Evolutionary conservation across 64 coral and sea anemone species (phyloP), one percentile per base, ranked within the genome.

Genomic region (Stichodactyla mertensii): DNA sequence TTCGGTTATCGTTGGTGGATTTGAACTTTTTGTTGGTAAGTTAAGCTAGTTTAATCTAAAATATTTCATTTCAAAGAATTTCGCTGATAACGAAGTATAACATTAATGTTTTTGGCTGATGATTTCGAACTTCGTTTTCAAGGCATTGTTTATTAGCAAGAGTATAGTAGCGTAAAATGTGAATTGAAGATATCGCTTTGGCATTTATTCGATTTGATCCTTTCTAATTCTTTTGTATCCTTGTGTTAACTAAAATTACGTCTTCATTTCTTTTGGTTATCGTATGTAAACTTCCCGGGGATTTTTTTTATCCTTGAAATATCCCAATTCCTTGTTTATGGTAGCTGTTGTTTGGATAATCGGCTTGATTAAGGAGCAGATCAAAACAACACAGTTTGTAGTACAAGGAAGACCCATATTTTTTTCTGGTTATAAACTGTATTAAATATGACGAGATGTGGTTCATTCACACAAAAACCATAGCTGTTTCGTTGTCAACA

Each of bases 11-110:
- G 79, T 94, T 61, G 93, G 93, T n/a, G 93, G 89, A 82, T 94
- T 94, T 77, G 78, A 91, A 64, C 4, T 94, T 18, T 80, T 94
- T 88, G 78, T 94, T 28, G 93, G 93, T 94, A 70, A 62, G 60
- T 5, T 66, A 6, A 6, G 19, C 62, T n/a, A n/a, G 19, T n/a
- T 66, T 66, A n/a, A 66, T 6, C 62, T 66, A 1, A 66, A 66
- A 66, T 45, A 66, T 66, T n/a, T 66, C 4, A 6, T 66, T 4
- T 10, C 62, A 9, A 66, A 13, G 22, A 52, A 31, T 86, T 53
- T 71, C 20, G 27, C 61, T 45, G 36, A 45, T 45, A 45, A 45
- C 36, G 36, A 45, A 45, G 36, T 45, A 45, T 45, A 45, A 45
- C 1, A 45, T 45, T 45, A 45, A 45, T 45, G 36, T 45, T 45